Evolutionary conservation across 1,140 invertebrate species (phyloP), one percentile per base, ranked within the genome.

Genomic region (Vanessa tameamea): DNA sequence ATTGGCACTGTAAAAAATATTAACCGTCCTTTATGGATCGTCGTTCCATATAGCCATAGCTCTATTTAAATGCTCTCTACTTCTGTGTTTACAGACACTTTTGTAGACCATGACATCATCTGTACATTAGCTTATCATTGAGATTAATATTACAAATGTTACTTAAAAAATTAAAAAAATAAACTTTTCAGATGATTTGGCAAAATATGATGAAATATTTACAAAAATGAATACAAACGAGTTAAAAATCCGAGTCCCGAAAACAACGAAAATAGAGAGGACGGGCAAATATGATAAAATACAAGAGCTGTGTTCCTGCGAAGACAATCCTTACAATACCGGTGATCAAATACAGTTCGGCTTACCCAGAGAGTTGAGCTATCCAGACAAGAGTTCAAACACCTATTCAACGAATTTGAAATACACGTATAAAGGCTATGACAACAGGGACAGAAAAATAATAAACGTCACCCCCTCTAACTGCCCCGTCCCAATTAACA

Each of bases 271-370:
- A 80, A 69, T 87, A 16, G 88, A 92, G 64, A 84, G 86, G 80
- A 78, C 78, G 15, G 87, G 87, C 26, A 87, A 82, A 78, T 92
- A 90, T 59, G 87, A 92, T 71, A 88, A 77, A 73, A 87, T 92
- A 59, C 85, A 90, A 68, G 90, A 92, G 69, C 50, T 90, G 47
- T 92, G 90, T 74, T 78, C 81, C 20, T 92, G 90, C 64, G 88
- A 92, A 72, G 81, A 78, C 14, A 88, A 76, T 12, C 76, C 86
- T 0, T 86, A 90, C 63, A 89, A 89, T 53, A 85, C 85, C 9
- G 87, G 90, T 7, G 89, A 92, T 73, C 89, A 91, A 73, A 90
- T 92, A 68, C 89, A 92, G 66, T 89, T 92, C 53, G 85, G 90
- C 69, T 53, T 92, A 59, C 90, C 90, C 1, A 78, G 68, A 57